These are phyloP conservation scores for Teleopsis dalmanni DNA, from an alignment of 1,140 invertebrate genomes.

Conservation along the genomic window DNA sequence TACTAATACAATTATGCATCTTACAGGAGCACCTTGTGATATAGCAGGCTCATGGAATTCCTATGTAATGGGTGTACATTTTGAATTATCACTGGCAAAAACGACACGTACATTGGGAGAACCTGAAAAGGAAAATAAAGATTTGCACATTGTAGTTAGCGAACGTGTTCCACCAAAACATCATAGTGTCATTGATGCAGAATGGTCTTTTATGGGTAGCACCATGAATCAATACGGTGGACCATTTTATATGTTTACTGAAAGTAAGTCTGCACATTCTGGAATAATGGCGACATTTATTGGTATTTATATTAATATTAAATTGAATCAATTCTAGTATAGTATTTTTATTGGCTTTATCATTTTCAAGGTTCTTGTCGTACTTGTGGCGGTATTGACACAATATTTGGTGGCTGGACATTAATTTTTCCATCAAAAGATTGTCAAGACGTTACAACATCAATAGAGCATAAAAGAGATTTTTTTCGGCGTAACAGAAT, in stretches of 20 bases:
- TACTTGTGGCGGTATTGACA: conserved; percentile 33
- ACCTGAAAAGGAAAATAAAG: conserved; percentile 7
- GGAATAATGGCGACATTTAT: conserved; percentile 25
- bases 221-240: conserved; percentile 23
- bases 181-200: conserved; percentile 26
- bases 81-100: conserved; percentile 19
- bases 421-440: conserved; percentile 29
- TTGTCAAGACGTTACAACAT: conserved; percentile 30
- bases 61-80: conserved; percentile 26
- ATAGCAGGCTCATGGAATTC: conserved; percentile 38
- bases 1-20: background rate
- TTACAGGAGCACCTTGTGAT: conserved; percentile 31
- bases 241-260: conserved; percentile 21
- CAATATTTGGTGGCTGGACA: conserved; percentile 37
- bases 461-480: conserved; percentile 32
- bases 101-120: background rate
- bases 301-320: background rate
- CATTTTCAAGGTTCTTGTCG: conserved; percentile 24
- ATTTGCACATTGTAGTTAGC: conserved; percentile 15
- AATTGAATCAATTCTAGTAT: background rate
- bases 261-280: conserved; percentile 16
- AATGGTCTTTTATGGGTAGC: conserved; percentile 25
- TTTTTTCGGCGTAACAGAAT: conserved; percentile 25
- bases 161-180: conserved; percentile 26
- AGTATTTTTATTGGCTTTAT: background rate